Base-by-base conservation (phyloP, 2,113 vertebrate species). In the Cyanoramphus novaezelandiae region DNA sequence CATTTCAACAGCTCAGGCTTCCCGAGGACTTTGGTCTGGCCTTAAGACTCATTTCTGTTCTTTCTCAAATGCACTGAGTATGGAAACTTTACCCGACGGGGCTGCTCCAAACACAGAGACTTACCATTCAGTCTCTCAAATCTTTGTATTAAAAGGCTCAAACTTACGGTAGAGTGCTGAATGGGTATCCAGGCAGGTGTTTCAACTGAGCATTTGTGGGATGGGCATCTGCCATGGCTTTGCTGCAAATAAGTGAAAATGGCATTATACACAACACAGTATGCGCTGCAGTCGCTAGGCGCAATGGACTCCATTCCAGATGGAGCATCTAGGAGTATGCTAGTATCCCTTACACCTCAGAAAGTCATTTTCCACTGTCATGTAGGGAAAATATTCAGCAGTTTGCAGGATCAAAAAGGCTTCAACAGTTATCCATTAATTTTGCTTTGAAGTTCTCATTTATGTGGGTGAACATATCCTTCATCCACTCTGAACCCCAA, bases 141-240 rank as follows among this genome's bases (percentile, higher is more conserved):
- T 82, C 69, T 95, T 91, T 91, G 86, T 97, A 97, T 91, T 87
- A 94, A 97, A 96, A 87, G 82, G 69, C 94, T 93, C 95, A 97
- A 43, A 98, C 98, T 98, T 97, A 98, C 98, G 75, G 98, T 92
- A 97, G 98, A 97, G 77, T 98, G 98, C 84, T 98, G 98, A 77
- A 98, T 98, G 85, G 98, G 98, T 94, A 98, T 98, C 98, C 98
- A 98, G 59, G 97, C 95, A 96, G 98, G 98, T 39, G 98, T 97
- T 97, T 98, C 98, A 29, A 98, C 97, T 78, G 98, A 95, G 94
- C 98, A 98, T 83, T 98, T 98, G 97, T 98, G 98, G 83, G 98
- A 96, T 72, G 98, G 98, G 91, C 98, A 98, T 97, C 98, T 98
- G 94, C 98, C 97, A 96, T 98, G 98, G 90, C 98, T 98, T 92